Evolutionary conservation across 2,113 vertebrate species (phyloP).

Genomic region (Vimba vimba): DNA sequence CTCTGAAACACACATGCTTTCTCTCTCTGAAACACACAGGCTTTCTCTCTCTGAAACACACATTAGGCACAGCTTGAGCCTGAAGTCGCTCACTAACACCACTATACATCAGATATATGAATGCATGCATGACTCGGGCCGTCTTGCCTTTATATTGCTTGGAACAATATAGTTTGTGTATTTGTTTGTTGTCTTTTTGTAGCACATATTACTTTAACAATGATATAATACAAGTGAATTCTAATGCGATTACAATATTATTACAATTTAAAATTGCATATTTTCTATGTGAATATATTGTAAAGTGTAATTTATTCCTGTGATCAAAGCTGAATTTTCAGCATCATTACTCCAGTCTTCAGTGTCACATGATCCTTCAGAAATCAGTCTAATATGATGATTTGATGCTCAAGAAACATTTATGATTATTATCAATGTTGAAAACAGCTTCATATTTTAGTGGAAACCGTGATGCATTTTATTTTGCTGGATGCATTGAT

Average conservation of each 20-base stretch:
- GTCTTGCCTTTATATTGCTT: neutral
- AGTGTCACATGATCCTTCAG: no score
- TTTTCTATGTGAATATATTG: no score
- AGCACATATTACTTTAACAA: neutral
- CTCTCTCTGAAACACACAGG: neutral
- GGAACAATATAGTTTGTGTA: neutral
- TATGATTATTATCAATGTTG: neutral
- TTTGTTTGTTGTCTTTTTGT: neutral
- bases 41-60: neutral
- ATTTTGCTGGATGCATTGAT: neutral
- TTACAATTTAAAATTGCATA: no score
- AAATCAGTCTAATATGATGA: no score
- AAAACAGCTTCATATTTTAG: no score
- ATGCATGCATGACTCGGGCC: neutral
- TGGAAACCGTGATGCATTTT: neutral
- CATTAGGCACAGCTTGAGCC: conserved; percentile 6
- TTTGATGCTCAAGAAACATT: no score
- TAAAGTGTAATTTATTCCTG: no score
- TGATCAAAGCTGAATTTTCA: no score
- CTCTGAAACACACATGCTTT: neutral
- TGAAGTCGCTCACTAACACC: neutral
- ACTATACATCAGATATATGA: neutral
- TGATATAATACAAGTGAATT: neutral
- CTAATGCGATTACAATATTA: no score
- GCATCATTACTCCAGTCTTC: no score